Evolutionary conservation across 2,797 vertebrate genomes (phyloP).

Genomic region (Aulostomus chinensis): DNA sequence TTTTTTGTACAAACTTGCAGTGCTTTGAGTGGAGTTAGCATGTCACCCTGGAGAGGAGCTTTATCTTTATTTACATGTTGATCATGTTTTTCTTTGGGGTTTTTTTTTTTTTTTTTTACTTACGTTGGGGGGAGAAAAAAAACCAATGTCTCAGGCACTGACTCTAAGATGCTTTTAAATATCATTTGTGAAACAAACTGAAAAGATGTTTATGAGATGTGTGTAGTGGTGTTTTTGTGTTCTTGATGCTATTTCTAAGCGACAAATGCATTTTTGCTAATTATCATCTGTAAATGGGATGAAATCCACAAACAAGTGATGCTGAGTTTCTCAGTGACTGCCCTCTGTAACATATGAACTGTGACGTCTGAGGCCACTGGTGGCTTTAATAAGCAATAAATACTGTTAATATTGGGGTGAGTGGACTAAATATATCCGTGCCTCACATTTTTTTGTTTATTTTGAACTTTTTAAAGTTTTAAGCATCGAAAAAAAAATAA

Average conservation of each 20-base stretch:
- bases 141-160: conserved; percentile 59
- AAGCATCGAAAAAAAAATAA: too few species aligned
- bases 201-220: conserved; percentile 42
- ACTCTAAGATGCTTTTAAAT: conserved; percentile 44
- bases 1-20: conserved; percentile 26
- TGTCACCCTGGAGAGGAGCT: conserved; percentile 45
- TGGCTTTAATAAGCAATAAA: conserved; percentile 80
- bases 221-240: conserved; percentile 57
- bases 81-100: conserved; percentile 65
- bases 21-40: conserved; percentile 46
- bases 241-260: conserved; percentile 38
- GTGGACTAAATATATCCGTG: conserved; percentile 8
- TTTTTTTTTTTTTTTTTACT: conserved; percentile 33
- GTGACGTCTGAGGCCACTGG: conserved; percentile 67
- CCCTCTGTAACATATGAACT: conserved; percentile 59
- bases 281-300: conserved; percentile 34
- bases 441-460: background rate
- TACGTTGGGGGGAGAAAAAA: conserved; percentile 10
- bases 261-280: conserved; percentile 26
- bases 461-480: background rate
- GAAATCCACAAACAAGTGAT: conserved; percentile 42
- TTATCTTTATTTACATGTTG: conserved; percentile 72
- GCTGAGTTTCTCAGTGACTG: conserved; percentile 49
- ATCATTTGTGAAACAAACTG: conserved; percentile 36
- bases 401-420: conserved; percentile 41